Conservation (phyloP, 2,113 vertebrate genomes). For the Corythoichthys haematopterus region DNA sequence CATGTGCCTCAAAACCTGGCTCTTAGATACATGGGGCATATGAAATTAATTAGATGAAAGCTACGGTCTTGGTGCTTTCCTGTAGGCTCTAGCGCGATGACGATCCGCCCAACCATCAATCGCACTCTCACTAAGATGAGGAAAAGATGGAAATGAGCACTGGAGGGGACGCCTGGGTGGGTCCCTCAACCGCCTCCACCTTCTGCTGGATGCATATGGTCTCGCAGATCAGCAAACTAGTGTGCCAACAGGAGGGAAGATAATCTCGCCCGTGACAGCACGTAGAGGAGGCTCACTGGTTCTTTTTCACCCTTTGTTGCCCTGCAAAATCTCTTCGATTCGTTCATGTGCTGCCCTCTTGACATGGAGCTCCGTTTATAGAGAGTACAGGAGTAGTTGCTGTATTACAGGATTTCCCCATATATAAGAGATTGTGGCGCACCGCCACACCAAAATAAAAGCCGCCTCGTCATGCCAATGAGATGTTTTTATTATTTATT, state of each 20-base stretch:
- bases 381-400: not conserved
- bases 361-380: slow-evolving; percentile 35
- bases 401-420: not conserved
- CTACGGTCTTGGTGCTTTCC: not conserved
- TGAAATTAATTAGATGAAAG: slow-evolving; percentile 18
- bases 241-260: slow-evolving; percentile 41
- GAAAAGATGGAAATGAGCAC: slow-evolving; percentile 54
- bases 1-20: slow-evolving; percentile 38
- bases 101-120: slow-evolving; percentile 42
- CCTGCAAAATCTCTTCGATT: slow-evolving; percentile 42
- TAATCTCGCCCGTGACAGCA: slow-evolving; percentile 62
- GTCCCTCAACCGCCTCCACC: slow-evolving; percentile 53
- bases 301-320: slow-evolving; percentile 17
- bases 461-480: too few relatives aligned
- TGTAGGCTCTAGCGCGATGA: not conserved
- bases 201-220: slow-evolving; percentile 64
- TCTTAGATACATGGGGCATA: slow-evolving; percentile 22
- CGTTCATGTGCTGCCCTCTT: slow-evolving; percentile 45
- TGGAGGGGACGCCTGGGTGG: slow-evolving; percentile 44
- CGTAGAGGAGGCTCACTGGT: slow-evolving; percentile 34
- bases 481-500: too few relatives aligned
- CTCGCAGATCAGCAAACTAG: slow-evolving; percentile 29
- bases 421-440: too few relatives aligned
- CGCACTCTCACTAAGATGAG: slow-evolving; percentile 54
- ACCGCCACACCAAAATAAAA: too few relatives aligned